Evolutionary conservation across 2,888 invertebrate genomes (phyloP), one percentile per base, ranked within the genome.

Genomic region (Lepidonotus clava): DNA sequence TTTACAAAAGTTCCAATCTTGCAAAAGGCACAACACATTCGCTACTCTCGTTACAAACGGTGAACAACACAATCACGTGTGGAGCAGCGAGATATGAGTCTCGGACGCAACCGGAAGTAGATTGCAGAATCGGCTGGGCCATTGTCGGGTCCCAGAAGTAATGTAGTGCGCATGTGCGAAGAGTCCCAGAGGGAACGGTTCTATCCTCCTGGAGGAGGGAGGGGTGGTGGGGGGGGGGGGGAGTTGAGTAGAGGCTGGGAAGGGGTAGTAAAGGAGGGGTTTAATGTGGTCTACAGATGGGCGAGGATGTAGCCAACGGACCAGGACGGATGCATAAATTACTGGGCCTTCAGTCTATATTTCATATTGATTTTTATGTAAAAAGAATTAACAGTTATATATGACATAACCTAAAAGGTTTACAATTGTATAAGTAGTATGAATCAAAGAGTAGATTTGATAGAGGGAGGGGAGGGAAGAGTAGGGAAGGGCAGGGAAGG

Each of bases 1-100:
- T n/a, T n/a, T n/a, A n/a, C n/a, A n/a, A n/a, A n/a, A n/a, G n/a
- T n/a, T n/a, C n/a, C n/a, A n/a, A n/a, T n/a, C n/a, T n/a, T n/a
- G n/a, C n/a, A n/a, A n/a, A n/a, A n/a, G n/a, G n/a, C n/a, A n/a
- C n/a, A n/a, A n/a, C n/a, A n/a, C n/a, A n/a, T n/a, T n/a, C n/a
- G n/a, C n/a, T n/a, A n/a, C n/a, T n/a, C n/a, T n/a, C n/a, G n/a
- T n/a, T n/a, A n/a, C n/a, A n/a, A n/a, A n/a, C n/a, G n/a, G n/a
- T n/a, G n/a, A n/a, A n/a, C n/a, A n/a, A n/a, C n/a, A n/a, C 18
- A 71, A 71, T 71, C 71, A 71, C 71, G 71, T 46, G 71, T 21
- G 71, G 38, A n/a, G 36, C 18, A 38, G 21, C 38, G 71, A 71
- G 71, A 71, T 71, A 34, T 71, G 28, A 61, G 61, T 61, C 61